Evolutionary conservation across 2,888 invertebrate species (phyloP), one percentile per base, ranked within the genome.

Genomic region (Panzeria rudis): DNA sequence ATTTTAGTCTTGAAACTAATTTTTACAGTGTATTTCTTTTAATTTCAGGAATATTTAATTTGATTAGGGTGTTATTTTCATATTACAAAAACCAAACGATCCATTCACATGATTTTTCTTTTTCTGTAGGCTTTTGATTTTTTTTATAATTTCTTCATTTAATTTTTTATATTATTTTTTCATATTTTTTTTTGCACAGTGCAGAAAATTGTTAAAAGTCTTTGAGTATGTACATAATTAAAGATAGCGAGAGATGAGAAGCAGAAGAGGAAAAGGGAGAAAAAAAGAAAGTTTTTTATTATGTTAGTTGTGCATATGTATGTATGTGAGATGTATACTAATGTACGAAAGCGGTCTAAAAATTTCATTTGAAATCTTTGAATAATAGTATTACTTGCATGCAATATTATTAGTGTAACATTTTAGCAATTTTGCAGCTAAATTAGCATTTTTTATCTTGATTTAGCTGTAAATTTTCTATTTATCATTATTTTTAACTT

Each of bases 271-370:
- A 56, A 75, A 52, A 75, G 56, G 68, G 68, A 41, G 64, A 50
- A 73, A 85, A 83, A 82, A 85, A 82, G 73, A 78, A 81, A 82
- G 73, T 73, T 81, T 79, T 76, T 66, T 71, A 68, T 62, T 61
- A 61, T 73, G 8, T 72, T 44, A 52, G 61, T 35, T 61, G 20
- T 23, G 23, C 23, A 41, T 29, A 61, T 8, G 6, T 32, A 59
- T 17, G 59, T 59, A 17, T 3, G 59, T 59, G 9, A 2, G 5
- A 52, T 23, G 23, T 17, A 20, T 29, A 1, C 2, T 38, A 38
- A 11, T 59, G n/a, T 68, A 50, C 32, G 66, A 50, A 32, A 32
- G 20, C 50, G 6, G 66, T 66, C 1, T 5, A 3, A 66, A 29
- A 66, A 66, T 29, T n/a, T 56, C 11, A n/a, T 29, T 32, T 3